These are phyloP conservation scores for Cosmia pyralina DNA, from an alignment of 2,888 invertebrate genomes.

Conservation along the genomic window DNA sequence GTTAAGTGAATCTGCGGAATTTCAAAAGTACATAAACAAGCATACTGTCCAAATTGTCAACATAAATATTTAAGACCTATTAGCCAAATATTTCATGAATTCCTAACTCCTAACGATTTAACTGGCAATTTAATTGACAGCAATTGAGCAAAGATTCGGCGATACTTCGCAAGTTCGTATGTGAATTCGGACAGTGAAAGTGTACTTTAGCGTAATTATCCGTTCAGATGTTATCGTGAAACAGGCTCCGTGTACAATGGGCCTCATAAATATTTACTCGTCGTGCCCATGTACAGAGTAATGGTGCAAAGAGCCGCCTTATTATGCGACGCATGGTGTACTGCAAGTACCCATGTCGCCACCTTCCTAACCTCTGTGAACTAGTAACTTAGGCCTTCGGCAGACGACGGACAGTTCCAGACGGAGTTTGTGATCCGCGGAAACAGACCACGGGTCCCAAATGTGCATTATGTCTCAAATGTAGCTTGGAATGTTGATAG, in stretches of 20 bases:
- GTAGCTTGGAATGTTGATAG: constrained; percentile 18
- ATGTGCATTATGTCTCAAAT: constrained; percentile 23
- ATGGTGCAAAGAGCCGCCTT: constrained; percentile 69
- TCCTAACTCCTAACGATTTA: constrained; percentile 7
- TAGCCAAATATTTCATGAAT: constrained; percentile 32
- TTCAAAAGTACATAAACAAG: constrained; percentile 39
- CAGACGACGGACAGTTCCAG: constrained; percentile 28
- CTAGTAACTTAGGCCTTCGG: constrained; percentile 46
- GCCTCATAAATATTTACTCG: constrained; percentile 67
- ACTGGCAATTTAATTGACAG: constrained; percentile 51
- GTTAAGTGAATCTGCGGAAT: constrained; percentile 33
- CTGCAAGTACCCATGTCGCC: constrained; percentile 58
- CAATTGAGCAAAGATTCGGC: constrained; percentile 42
- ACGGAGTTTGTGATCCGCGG: constrained; percentile 10
- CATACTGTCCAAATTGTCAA: constrained; percentile 30
- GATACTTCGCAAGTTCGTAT: constrained; percentile 59
- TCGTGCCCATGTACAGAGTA: constrained; percentile 66
- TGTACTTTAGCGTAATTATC: constrained; percentile 64
- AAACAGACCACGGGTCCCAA: constrained; percentile 5
- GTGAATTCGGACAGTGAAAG: constrained; percentile 67
- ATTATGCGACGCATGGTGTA: constrained; percentile 67
- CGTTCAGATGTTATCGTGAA: constrained; percentile 61
- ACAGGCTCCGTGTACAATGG: constrained; percentile 66
- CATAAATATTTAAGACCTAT: constrained; percentile 35
- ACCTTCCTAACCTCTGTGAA: constrained; percentile 62